Conservation (phyloP, 2,797 vertebrate genomes). For the Lindbergichthys nudifrons region DNA sequence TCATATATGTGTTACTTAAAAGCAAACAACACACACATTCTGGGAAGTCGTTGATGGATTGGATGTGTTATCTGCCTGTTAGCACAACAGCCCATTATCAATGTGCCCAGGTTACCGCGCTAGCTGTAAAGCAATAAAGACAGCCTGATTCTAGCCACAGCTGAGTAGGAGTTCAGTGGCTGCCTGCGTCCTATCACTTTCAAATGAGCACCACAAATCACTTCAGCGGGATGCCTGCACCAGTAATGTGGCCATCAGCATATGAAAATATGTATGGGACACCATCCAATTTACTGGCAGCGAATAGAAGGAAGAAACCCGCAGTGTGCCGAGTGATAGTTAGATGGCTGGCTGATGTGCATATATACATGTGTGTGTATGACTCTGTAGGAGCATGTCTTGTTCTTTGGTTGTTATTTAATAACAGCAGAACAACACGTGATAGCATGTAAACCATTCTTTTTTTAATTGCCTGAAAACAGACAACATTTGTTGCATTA, state of each 20-base stretch:
- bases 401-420: conserved; percentile 35
- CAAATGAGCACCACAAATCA: conserved; percentile 85
- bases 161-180: conserved; percentile 82
- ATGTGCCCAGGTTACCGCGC: conserved; percentile 74
- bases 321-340: conserved; percentile 80
- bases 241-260: conserved; percentile 81
- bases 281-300: conserved; percentile 80
- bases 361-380: conserved; percentile 45
- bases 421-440: conserved; percentile 62
- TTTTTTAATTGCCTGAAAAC: conserved; percentile 58
- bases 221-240: conserved; percentile 80
- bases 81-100: conserved; percentile 84
- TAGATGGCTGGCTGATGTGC: conserved; percentile 68
- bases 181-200: conserved; percentile 80
- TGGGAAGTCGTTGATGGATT: conserved; percentile 78
- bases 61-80: conserved; percentile 85
- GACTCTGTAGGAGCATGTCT: conserved; percentile 46
- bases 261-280: conserved; percentile 81
- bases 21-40: conserved; percentile 68
- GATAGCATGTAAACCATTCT: conserved; percentile 70
- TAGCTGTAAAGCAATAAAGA: conserved; percentile 82
- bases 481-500: conserved; percentile 78
- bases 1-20: conserved; percentile 72
- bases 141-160: conserved; percentile 71
- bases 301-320: conserved; percentile 75